A percentile compares a stretch with the other conserved stretches of the same genome.
phyloP scores from a whole-genome alignment of 2,888 invertebrate species.

The Hydropsyche betteni region DNA sequence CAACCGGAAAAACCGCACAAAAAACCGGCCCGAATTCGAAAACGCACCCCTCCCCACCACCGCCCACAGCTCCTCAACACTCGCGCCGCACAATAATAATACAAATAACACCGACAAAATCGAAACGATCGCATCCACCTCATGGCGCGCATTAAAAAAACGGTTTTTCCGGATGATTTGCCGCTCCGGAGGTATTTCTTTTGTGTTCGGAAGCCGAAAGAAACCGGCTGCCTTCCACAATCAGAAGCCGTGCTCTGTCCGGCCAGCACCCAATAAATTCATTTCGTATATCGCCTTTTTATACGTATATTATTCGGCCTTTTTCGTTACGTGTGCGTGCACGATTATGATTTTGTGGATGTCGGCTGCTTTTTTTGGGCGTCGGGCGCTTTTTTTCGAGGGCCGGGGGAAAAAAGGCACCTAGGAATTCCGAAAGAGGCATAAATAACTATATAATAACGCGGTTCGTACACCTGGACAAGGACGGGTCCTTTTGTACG shows the following conservation, averaged over 20 bases:
- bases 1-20: no score
- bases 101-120: no score
- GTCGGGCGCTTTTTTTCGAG: not conserved
- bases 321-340: not conserved
- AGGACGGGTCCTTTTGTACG: slow-evolving; percentile 34
- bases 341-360: no score
- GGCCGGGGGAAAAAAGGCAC: slow-evolving; percentile 35
- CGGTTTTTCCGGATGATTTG: slow-evolving; percentile 29
- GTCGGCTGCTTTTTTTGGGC: no score
- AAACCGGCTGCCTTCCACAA: slow-evolving; percentile 38
- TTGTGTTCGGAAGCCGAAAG: slow-evolving; percentile 35
- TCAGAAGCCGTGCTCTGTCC: slow-evolving; percentile 42
- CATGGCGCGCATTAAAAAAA: not conserved
- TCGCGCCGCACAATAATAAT: no score
- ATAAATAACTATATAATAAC: slow-evolving; percentile 41
- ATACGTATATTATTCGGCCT: slow-evolving; percentile 15
- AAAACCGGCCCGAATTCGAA: no score
- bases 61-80: no score
- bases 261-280: slow-evolving; percentile 42
- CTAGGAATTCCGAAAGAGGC: slow-evolving; percentile 40
- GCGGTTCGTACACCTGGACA: slow-evolving; percentile 38
- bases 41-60: no score
- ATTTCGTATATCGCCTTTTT: slow-evolving; percentile 35
- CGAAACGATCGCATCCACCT: no score
- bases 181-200: slow-evolving; percentile 37